Percentiles rank a stretch among this genome's conserved stretches.
Conservation (phyloP, 2,113 vertebrate species). For the Noctilio leporinus region DNA sequence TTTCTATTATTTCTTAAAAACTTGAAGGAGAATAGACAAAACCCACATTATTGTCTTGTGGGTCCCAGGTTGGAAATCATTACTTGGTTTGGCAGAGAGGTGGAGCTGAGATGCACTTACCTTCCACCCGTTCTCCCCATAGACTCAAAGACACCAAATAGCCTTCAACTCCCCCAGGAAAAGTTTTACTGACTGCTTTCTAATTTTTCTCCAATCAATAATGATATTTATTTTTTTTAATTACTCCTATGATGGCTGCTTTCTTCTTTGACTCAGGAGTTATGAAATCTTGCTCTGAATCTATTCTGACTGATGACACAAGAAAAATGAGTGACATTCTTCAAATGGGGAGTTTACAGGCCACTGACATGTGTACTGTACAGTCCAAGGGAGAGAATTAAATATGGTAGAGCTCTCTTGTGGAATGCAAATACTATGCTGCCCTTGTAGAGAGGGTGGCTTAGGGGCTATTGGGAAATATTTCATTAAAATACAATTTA, state of each 20-base stretch:
- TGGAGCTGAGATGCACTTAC: not conserved
- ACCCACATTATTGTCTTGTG: not conserved
- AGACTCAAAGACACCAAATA: not conserved
- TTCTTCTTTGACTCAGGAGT: not conserved
- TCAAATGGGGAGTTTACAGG: not conserved
- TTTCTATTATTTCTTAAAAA: not conserved
- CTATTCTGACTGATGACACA: not conserved
- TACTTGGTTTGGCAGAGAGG: not conserved
- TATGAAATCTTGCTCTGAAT: not conserved
- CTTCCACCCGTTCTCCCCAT: not conserved
- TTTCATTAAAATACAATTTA: not conserved
- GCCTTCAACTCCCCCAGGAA: not conserved
- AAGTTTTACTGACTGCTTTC: not conserved
- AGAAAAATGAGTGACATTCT: not conserved
- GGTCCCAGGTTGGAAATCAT: not conserved
- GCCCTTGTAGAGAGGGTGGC: not conserved
- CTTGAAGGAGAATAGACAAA: not conserved
- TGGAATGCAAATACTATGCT: not conserved
- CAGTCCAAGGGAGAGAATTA: not conserved
- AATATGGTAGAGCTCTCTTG: not conserved
- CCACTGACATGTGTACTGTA: not conserved
- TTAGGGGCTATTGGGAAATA: not conserved
- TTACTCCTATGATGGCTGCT: not conserved
- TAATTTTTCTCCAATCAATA: not conserved
- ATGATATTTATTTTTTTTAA: not conserved